Conservation (phyloP, 2,113 vertebrate species). For the Danio rerio region DNA sequence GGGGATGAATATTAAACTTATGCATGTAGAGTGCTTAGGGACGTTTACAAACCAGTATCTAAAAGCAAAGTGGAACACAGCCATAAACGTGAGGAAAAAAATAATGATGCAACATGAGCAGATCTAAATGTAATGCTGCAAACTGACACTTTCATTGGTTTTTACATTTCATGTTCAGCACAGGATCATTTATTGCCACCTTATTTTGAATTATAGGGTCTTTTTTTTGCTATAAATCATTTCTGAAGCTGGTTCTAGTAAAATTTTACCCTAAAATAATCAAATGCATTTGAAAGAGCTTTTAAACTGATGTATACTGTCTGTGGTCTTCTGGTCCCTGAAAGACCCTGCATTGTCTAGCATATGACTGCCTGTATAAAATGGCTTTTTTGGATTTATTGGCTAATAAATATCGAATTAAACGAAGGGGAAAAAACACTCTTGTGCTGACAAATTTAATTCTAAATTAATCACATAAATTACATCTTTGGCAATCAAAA, state of each 20-base stretch:
- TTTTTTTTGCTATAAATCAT: neutral
- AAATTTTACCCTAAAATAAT: too few species aligned
- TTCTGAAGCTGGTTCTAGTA: neutral
- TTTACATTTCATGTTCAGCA: too few species aligned
- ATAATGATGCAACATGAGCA: too few species aligned
- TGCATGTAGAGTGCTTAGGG: too few species aligned
- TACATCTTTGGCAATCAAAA: neutral
- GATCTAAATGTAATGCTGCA: too few species aligned
- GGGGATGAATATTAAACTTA: too few species aligned
- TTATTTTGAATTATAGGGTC: too few species aligned
- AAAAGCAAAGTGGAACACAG: too few species aligned
- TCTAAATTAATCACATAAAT: neutral
- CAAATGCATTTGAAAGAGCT: neutral
- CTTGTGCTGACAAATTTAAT: neutral
- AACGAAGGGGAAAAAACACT: neutral
- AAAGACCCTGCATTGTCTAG: neutral
- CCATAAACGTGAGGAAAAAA: too few species aligned
- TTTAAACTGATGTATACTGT: neutral
- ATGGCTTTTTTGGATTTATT: neutral
- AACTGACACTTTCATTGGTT: too few species aligned
- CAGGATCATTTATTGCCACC: too few species aligned
- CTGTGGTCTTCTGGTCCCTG: neutral
- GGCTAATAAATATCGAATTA: conserved; percentile 1
- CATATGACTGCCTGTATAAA: neutral
- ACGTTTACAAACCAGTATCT: too few species aligned